These are phyloP conservation scores for Geothlypis trichas DNA, from an alignment of 2,113 vertebrate species.

Conservation along the genomic window DNA sequence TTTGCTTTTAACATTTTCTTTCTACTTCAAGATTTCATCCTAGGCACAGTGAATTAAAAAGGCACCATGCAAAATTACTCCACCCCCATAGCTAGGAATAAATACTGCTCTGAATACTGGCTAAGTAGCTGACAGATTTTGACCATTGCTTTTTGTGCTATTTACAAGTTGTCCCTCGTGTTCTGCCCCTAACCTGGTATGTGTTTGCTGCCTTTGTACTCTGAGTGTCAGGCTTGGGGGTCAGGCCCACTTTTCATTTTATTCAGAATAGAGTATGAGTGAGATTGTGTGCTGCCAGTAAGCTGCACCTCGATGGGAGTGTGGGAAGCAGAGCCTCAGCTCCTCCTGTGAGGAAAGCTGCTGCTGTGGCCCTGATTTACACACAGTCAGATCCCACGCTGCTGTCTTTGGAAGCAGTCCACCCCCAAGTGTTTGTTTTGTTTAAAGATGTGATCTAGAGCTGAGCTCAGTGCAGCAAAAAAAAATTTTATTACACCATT, in stretches of 20 bases:
- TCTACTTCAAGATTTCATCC: not conserved
- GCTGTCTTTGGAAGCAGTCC: not conserved
- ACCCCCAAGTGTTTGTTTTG: not conserved
- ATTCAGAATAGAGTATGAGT: not conserved
- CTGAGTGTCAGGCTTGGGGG: not conserved
- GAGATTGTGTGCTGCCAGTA: not conserved
- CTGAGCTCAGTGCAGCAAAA: not conserved
- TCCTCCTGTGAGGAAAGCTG: not conserved
- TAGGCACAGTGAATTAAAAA: not conserved
- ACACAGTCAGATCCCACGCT: not conserved
- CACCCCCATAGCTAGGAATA: not conserved
- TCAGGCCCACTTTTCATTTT: not conserved
- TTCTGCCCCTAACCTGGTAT: not conserved
- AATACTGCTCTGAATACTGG: not conserved
- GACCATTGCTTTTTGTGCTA: not conserved
- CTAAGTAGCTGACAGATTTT: not conserved
- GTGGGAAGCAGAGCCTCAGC: not conserved
- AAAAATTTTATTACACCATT: not conserved
- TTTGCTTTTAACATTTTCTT: not conserved
- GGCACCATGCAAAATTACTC: not conserved
- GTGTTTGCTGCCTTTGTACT: not conserved
- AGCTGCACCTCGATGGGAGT: not conserved
- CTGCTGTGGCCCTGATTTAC: not conserved
- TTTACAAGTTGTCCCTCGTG: not conserved
- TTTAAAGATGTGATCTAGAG: not conserved